These are phyloP conservation scores for Australoheros facetus DNA, from an alignment of 2,797 vertebrate species.

Conservation along the genomic window DNA sequence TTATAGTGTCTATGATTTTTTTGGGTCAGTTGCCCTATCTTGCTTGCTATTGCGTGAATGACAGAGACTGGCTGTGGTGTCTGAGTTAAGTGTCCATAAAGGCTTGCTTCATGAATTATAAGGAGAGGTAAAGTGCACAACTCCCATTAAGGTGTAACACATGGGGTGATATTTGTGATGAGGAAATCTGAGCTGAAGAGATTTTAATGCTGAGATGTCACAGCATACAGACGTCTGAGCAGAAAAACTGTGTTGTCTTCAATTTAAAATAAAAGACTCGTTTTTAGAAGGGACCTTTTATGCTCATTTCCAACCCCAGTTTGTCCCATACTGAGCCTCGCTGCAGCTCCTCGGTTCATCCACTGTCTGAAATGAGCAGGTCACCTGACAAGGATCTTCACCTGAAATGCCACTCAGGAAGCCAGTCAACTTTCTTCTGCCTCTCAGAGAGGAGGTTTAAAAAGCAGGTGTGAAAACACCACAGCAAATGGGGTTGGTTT, in stretches of 20 bases:
- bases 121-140: slow-evolving; percentile 30
- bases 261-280: too few relatives aligned
- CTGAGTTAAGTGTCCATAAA: slow-evolving; percentile 29
- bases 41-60: slow-evolving; percentile 37
- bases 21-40: slow-evolving; percentile 62
- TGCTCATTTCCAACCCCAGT: too few relatives aligned
- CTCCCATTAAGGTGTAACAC: slow-evolving; percentile 4
- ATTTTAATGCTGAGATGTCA: neutral
- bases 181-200: slow-evolving; percentile 13
- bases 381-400: too few relatives aligned
- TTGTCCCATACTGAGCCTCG: too few relatives aligned
- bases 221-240: neutral
- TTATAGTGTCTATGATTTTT: slow-evolving; percentile 67
- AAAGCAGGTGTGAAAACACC: too few relatives aligned
- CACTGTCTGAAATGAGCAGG: too few relatives aligned
- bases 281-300: too few relatives aligned
- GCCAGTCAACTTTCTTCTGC: too few relatives aligned
- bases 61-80: slow-evolving; percentile 11
- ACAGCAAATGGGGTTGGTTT: too few relatives aligned
- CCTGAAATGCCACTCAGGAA: too few relatives aligned
- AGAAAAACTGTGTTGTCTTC: neutral
- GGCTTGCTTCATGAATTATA: slow-evolving; percentile 42
- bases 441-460: too few relatives aligned
- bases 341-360: too few relatives aligned
- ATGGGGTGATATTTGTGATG: neutral